Evolutionary conservation across 2,797 vertebrate species (phyloP), one percentile per base, ranked within the genome.

Genomic region (Threskiornis aethiopicus): DNA sequence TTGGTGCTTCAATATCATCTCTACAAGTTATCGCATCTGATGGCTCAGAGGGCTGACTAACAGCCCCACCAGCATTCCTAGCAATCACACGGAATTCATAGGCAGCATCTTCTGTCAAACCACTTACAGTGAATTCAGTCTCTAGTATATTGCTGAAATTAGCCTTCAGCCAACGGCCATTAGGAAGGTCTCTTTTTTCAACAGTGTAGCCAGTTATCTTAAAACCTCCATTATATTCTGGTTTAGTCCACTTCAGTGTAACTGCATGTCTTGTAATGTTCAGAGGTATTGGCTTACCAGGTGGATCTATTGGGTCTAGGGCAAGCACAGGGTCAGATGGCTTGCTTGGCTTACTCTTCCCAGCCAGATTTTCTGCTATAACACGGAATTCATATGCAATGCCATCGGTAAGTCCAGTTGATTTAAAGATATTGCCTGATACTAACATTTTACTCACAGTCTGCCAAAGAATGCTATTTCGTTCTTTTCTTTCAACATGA

Each of bases 61-160:
- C 94, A 89, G 99, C 99, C 65, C 99, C 99, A 42, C 98, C 99
- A 85, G 99, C 99, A 93, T 99, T 99, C 98, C 99, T 99, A 88
- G 99, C 99, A 92, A 99, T 97, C 71, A 99, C 98, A 71, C 99
- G 99, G 99, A 99, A 99, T 97, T 99, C 99, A 96, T 99, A 99
- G 42, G 98, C 98, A 35, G 98, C 98, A 96, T 99, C 99, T 98
- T 99, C 99, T 75, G 99, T 99, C 87, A 99, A 98, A 87, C 99
- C 99, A 83, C 99, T 99, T 62, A 99, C 98, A 72, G 99, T 99
- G 96, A 99, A 99, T 65, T 98, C 97, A 35, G 99, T 99, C 96
- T 99, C 99, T 84, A 99, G 97, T 91, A 99, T 99, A 97, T 99
- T 99, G 94, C 99, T 99, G 94, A 99, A 99, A 97, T 99, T 99